These are phyloP conservation scores for Zeugodacus cucurbitae DNA, from an alignment of 1,140 invertebrate species.

Conservation along the genomic window DNA sequence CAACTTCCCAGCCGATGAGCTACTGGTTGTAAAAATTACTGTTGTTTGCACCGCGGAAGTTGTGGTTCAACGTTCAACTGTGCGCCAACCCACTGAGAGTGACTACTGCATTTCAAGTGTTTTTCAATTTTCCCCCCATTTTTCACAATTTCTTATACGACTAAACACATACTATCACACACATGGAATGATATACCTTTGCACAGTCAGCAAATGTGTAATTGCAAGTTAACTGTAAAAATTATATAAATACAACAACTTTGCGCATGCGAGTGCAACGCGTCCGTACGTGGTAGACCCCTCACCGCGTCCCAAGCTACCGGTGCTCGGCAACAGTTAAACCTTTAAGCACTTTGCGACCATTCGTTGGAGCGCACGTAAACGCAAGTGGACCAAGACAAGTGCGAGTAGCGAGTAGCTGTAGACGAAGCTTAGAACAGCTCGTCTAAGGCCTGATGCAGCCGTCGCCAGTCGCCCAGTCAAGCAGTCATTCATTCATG, in stretches of 20 bases:
- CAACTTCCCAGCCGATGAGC: neutral
- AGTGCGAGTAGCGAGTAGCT: neutral
- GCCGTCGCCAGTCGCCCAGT: neutral
- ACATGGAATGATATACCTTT: neutral
- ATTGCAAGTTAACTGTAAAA: constrained; percentile 30
- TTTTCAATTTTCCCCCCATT: constrained; percentile 24
- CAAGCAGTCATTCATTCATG: neutral
- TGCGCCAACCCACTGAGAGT: constrained; percentile 27
- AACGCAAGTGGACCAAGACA: neutral
- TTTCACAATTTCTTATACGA: neutral
- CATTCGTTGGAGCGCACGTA: neutral
- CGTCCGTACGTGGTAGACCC: neutral
- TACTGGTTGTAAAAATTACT: constrained; percentile 9
- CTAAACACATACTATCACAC: neutral
- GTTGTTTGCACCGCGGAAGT: constrained; percentile 4
- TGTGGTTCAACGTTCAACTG: constrained; percentile 22
- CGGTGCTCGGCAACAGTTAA: neutral
- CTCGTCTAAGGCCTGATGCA: neutral
- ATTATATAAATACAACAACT: neutral
- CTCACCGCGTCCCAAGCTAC: neutral
- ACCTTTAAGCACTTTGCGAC: neutral
- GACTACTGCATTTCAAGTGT: constrained; percentile 13
- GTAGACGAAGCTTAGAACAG: neutral
- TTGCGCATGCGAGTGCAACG: neutral
- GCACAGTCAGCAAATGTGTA: neutral